phyloP scores from a whole-genome alignment of 2,113 vertebrate species.

The Pteronura brasiliensis region DNA sequence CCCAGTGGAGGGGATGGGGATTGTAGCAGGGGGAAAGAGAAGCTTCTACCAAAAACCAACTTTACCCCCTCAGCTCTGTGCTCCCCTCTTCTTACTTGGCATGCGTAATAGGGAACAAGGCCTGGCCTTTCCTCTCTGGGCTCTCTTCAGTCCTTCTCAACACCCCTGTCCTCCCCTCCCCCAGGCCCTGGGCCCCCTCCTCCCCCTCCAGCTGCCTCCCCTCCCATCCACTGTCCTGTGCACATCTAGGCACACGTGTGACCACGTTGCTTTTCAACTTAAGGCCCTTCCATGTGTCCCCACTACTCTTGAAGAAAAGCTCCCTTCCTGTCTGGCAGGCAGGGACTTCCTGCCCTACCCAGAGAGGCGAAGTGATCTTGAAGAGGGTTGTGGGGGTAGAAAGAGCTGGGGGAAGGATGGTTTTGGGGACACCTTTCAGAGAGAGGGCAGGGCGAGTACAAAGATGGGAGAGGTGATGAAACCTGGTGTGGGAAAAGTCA shows the following conservation, averaged over 20 bases:
- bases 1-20: not conserved
- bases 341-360: not conserved
- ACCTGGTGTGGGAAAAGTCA: not conserved
- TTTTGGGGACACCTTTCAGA: not conserved
- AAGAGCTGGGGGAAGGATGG: not conserved
- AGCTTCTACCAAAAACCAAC: not conserved
- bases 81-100: not conserved
- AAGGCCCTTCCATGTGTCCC: not conserved
- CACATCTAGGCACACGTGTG: not conserved
- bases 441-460: not conserved
- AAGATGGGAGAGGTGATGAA: not conserved
- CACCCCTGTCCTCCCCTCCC: not conserved
- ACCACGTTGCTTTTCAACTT: not conserved
- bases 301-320: not conserved
- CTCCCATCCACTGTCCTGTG: too few relatives aligned
- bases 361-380: not conserved
- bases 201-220: not conserved
- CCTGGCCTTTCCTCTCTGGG: not conserved
- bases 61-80: too few relatives aligned
- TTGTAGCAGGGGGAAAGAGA: not conserved
- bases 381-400: not conserved
- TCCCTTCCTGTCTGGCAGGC: not conserved
- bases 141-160: not conserved
- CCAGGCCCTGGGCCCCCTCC: not conserved
- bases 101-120: not conserved